Conservation (phyloP, 2,797 vertebrate genomes). For the Malacoraja senta region DNA sequence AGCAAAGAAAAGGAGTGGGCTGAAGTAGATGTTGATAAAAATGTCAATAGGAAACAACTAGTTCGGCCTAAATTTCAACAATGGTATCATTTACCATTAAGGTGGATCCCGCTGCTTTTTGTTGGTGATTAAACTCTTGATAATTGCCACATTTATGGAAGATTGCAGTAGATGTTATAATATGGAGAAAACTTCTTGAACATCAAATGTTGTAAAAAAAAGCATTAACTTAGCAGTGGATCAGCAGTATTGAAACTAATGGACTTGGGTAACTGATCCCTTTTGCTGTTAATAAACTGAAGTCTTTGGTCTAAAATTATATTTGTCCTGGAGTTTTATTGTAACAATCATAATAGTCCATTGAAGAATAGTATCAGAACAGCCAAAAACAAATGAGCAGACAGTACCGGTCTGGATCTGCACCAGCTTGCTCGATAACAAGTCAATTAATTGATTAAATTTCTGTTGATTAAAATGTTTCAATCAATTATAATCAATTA, state of each 20-base stretch:
- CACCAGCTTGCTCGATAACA: slow-evolving; percentile 23
- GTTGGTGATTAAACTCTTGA: not conserved
- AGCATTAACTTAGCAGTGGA: not conserved
- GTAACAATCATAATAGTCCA: not conserved
- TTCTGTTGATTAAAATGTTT: slow-evolving; percentile 38
- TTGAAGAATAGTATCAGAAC: slow-evolving; percentile 29
- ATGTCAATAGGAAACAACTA: not conserved
- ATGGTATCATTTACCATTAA: not conserved
- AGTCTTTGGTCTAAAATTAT: not conserved
- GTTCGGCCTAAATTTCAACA: not conserved
- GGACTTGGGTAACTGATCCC: not conserved
- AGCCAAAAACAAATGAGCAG: slow-evolving; percentile 9
- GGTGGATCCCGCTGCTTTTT: not conserved
- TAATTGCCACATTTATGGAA: not conserved
- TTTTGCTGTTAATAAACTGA: not conserved
- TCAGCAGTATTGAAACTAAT: not conserved
- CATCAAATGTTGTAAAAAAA: not conserved
- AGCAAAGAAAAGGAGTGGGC: not conserved
- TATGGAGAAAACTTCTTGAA: not conserved
- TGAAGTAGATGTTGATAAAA: not conserved
- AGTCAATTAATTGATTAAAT: slow-evolving; percentile 39
- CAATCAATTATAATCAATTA: slow-evolving; percentile 38
- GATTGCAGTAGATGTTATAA: not conserved
- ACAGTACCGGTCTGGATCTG: not conserved
- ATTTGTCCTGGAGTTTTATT: slow-evolving; percentile 16